Conservation (phyloP, 2,797 vertebrate species). For the Novumbra hubbsi region DNA sequence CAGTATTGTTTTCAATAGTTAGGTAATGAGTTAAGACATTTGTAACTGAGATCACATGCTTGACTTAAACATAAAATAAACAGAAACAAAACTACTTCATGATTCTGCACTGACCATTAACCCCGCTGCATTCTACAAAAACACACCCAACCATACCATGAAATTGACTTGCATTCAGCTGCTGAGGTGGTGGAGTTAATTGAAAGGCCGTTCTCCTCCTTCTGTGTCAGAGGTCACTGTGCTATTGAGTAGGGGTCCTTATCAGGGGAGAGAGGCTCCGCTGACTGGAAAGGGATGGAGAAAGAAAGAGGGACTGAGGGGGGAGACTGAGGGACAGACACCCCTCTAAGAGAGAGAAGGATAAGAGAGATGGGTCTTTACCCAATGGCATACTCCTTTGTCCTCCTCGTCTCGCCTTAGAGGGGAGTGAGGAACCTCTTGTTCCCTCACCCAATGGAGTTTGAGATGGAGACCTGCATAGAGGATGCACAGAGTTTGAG, state of each 20-base stretch:
- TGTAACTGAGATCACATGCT: neutral
- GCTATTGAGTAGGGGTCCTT: slow-evolving; percentile 23
- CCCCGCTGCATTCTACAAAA: neutral
- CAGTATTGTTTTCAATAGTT: neutral
- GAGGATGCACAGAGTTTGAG: too few species aligned
- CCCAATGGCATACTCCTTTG: too few species aligned
- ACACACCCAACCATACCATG: neutral
- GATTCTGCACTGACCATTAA: neutral
- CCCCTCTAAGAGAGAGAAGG: neutral
- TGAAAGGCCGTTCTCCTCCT: slow-evolving; percentile 17
- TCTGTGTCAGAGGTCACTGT: slow-evolving; percentile 9
- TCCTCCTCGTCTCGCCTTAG: too few species aligned
- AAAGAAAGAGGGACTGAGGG: neutral
- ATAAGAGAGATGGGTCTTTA: neutral
- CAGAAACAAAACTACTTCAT: neutral
- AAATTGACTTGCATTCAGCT: neutral
- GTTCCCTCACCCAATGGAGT: too few species aligned
- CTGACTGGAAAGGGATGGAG: neutral
- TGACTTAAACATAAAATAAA: neutral
- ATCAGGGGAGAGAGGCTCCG: slow-evolving; percentile 11
- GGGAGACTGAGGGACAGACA: neutral
- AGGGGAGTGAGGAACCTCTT: too few species aligned
- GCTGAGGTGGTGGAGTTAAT: slow-evolving; percentile 10
- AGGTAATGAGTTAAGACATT: neutral
- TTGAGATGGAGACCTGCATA: too few species aligned